phyloP scores from a whole-genome alignment of 2,113 vertebrate genomes.

The Macquaria ambigua region DNA sequence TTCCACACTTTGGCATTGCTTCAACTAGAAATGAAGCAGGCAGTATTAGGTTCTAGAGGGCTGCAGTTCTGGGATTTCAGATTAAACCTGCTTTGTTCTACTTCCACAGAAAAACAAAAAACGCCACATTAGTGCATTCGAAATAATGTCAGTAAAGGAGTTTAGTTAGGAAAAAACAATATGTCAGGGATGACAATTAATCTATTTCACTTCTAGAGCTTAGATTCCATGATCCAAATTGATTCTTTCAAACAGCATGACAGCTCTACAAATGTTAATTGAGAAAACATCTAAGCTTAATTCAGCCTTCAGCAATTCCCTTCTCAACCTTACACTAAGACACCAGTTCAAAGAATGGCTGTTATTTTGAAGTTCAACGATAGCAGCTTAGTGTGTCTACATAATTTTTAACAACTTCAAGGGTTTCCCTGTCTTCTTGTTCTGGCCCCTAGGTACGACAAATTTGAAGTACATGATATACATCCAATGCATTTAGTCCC shows the following conservation, averaged over 20 bases:
- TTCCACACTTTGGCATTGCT: conserved; percentile 34
- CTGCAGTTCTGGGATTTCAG: conserved; percentile 10
- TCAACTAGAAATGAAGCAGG: conserved; percentile 54
- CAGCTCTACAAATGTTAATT: neutral
- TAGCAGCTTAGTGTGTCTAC: neutral
- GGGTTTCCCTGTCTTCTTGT: neutral
- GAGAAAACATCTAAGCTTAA: neutral
- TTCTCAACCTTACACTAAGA: neutral
- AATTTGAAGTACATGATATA: neutral
- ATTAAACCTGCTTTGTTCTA: conserved; percentile 22
- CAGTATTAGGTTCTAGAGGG: neutral
- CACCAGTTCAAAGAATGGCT: neutral
- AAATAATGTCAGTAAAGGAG: neutral
- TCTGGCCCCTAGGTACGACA: neutral
- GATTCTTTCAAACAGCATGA: neutral
- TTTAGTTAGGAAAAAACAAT: neutral
- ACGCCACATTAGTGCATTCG: neutral
- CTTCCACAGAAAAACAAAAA: conserved; percentile 14
- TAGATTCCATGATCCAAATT: neutral
- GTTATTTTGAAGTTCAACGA: no score
- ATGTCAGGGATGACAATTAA: neutral
- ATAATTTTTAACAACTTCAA: neutral
- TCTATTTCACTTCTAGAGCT: neutral
- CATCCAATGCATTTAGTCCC: neutral
- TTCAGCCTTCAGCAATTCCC: neutral